Evolutionary conservation across 2,797 vertebrate species (phyloP).

Genomic region (Morus bassanus): DNA sequence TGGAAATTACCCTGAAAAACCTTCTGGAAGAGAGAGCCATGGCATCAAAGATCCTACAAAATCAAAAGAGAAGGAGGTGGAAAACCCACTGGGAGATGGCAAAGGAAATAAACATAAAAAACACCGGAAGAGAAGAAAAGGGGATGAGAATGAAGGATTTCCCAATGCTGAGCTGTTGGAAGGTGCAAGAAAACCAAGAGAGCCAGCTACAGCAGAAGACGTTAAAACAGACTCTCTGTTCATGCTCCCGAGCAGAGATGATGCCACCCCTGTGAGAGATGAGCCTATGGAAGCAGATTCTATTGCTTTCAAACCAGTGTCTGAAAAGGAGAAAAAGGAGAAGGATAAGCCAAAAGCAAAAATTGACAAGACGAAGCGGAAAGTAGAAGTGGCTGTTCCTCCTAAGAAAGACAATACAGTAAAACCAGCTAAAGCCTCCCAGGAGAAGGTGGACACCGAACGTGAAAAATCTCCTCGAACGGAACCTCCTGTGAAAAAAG

Average conservation of each 20-base stretch:
- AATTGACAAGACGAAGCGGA: constrained; percentile 82
- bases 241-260: constrained; percentile 83
- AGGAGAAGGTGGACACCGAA: constrained; percentile 75
- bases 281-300: constrained; percentile 93
- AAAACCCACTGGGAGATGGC: constrained; percentile 74
- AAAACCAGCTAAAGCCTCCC: constrained; percentile 67
- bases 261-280: constrained; percentile 95
- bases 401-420: constrained; percentile 75
- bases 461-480: constrained; percentile 76
- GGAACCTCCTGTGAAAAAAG: constrained; percentile 78
- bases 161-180: constrained; percentile 75
- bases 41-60: constrained; percentile 76
- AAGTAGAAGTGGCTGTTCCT: constrained; percentile 68
- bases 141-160: constrained; percentile 75
- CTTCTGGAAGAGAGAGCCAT: constrained; percentile 75
- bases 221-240: constrained; percentile 77
- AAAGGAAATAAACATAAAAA: constrained; percentile 91
- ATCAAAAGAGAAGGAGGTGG: constrained; percentile 81
- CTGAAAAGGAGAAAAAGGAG: constrained; percentile 86
- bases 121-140: constrained; percentile 78
- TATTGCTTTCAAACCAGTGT: constrained; percentile 77
- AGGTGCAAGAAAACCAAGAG: constrained; percentile 73
- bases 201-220: constrained; percentile 71
- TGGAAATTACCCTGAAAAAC: constrained; percentile 76
- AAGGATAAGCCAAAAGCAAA: constrained; percentile 81